Conservation (phyloP, 2,113 vertebrate species). For the Hippocampus zosterae region DNA sequence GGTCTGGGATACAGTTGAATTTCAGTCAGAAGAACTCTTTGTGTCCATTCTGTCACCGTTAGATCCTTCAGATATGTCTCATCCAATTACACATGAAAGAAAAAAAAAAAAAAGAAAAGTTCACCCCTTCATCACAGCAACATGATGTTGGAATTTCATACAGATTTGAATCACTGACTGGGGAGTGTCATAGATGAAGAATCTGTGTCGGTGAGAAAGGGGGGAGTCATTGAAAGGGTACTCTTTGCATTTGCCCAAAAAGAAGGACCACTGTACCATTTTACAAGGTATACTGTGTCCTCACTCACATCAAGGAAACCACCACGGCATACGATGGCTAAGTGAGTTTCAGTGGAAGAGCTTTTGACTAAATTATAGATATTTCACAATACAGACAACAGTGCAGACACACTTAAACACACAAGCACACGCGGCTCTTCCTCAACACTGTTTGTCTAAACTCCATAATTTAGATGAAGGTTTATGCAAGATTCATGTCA, state of each 20-base stretch:
- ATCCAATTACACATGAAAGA: constrained; percentile 32
- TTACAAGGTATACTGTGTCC: neutral
- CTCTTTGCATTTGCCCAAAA: neutral
- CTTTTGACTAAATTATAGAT: neutral
- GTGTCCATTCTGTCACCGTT: constrained; percentile 27
- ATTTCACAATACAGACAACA: constrained; percentile 2
- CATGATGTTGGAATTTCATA: neutral
- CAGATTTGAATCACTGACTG: neutral
- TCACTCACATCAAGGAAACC: neutral
- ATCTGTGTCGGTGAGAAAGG: no score
- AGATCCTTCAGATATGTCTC: constrained; percentile 37
- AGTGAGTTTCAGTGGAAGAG: neutral
- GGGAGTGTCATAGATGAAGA: no score
- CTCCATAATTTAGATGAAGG: neutral
- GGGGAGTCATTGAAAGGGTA: no score
- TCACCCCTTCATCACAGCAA: neutral
- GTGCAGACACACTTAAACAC: neutral
- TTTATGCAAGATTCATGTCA: constrained; percentile 11
- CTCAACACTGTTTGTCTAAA: neutral
- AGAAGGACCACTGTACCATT: neutral
- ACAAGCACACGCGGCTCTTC: neutral
- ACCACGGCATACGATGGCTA: neutral
- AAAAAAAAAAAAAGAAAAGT: neutral
- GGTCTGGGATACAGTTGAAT: constrained; percentile 40
- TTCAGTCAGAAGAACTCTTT: constrained; percentile 50